Evolutionary conservation across 2,888 invertebrate species (phyloP).

Genomic region (Pristionchus fissidentatus): DNA sequence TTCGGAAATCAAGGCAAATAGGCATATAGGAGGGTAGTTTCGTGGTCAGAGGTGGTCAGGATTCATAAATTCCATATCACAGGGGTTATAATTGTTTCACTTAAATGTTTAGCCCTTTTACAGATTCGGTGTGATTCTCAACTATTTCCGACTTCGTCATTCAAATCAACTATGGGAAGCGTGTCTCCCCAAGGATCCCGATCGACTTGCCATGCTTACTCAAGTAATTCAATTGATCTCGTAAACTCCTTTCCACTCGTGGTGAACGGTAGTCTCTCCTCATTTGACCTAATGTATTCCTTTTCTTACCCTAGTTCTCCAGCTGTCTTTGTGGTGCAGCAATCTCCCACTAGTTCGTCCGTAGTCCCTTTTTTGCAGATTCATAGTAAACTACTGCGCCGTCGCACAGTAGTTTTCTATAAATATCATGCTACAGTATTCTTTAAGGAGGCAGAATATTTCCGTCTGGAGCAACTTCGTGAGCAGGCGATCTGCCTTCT

Average conservation of each 20-base stretch:
- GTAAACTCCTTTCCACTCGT: conserved; percentile 12
- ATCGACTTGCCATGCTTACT: conserved; percentile 66
- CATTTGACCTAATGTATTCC: too few relatives aligned
- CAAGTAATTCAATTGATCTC: conserved; percentile 55
- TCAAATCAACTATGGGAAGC: conserved; percentile 73
- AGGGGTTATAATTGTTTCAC: background rate
- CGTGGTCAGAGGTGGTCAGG: background rate
- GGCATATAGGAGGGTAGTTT: too few relatives aligned
- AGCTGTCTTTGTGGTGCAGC: too few relatives aligned
- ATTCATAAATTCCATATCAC: background rate
- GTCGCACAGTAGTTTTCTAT: background rate
- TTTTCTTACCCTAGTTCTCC: too few relatives aligned
- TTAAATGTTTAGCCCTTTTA: too few relatives aligned
- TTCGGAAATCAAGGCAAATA: too few relatives aligned
- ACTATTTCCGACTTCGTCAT: conserved; percentile 70
- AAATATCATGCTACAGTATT: too few relatives aligned
- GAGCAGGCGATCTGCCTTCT: conserved; percentile 73
- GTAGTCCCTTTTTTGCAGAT: too few relatives aligned
- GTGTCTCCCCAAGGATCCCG: conserved; percentile 73
- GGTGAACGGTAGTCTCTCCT: too few relatives aligned
- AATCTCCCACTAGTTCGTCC: too few relatives aligned
- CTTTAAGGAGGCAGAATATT: conserved; percentile 67
- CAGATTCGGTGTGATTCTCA: conserved; percentile 72
- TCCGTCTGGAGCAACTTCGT: conserved; percentile 65
- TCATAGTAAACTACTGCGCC: too few relatives aligned